A percentile compares a stretch with the other conserved stretches of the same genome.
Evolutionary conservation across 2,797 vertebrate species (phyloP).

Genomic region (Anniella stebbinsi): DNA sequence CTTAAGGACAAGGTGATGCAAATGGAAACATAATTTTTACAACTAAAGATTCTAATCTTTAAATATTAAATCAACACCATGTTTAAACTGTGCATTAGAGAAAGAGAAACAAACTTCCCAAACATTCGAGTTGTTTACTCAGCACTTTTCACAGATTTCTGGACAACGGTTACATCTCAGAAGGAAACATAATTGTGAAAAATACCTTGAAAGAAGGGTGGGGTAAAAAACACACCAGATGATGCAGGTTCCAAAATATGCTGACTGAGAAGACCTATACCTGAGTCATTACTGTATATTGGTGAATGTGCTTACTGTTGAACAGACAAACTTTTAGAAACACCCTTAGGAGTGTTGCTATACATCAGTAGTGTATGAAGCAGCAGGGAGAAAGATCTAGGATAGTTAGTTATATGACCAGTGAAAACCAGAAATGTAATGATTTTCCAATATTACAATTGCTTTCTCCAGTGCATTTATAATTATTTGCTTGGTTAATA

Average conservation of each 20-base stretch:
- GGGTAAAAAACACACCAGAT: background rate
- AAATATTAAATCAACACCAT: conserved; percentile 15
- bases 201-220: background rate
- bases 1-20: background rate
- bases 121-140: background rate
- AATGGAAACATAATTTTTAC: background rate
- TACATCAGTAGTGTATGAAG: background rate
- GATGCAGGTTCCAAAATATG: background rate
- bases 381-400: background rate
- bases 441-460: background rate
- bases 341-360: background rate
- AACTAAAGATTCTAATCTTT: background rate
- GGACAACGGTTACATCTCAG: background rate
- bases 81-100: background rate
- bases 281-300: background rate
- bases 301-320: background rate
- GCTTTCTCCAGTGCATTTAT: background rate
- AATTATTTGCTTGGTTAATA: background rate
- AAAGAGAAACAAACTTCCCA: background rate
- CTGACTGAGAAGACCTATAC: background rate
- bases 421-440: background rate
- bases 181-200: background rate
- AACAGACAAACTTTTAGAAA: background rate
- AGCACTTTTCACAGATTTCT: background rate
- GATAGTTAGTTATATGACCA: too few relatives aligned